Conservation (phyloP, 2,113 vertebrate species). For the Spilogale gracilis region DNA sequence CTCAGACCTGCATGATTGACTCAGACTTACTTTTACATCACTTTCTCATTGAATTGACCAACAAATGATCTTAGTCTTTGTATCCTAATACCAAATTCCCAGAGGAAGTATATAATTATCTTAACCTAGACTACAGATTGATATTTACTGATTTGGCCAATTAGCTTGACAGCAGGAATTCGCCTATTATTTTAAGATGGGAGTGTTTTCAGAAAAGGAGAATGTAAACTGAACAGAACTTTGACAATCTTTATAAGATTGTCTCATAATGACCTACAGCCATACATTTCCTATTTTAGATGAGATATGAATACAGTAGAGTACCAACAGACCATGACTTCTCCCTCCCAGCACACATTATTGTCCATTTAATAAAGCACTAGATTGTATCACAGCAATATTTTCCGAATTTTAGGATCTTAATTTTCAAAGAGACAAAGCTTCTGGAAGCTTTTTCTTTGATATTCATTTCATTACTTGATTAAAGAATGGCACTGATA, state of each 20-base stretch:
- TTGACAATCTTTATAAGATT: background rate
- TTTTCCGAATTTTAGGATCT: background rate
- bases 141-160: background rate
- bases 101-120: background rate
- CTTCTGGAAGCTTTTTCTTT: background rate
- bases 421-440: conserved; percentile 6
- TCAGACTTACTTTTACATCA: background rate
- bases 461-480: background rate
- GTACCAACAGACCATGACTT: background rate
- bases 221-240: background rate
- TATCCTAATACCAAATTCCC: background rate
- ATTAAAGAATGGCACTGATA: background rate
- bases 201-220: background rate
- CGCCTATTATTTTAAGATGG: background rate
- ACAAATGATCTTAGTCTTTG: background rate
- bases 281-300: background rate
- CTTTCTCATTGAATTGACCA: background rate
- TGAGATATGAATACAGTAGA: background rate
- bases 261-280: background rate
- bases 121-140: background rate
- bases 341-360: background rate
- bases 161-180: background rate
- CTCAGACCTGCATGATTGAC: background rate
- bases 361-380: background rate
- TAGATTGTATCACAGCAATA: background rate